Evolutionary conservation across 92 coral and sea anemone species (phyloP), one percentile per base, ranked within the genome.

Genomic region (Ricordea florida): DNA sequence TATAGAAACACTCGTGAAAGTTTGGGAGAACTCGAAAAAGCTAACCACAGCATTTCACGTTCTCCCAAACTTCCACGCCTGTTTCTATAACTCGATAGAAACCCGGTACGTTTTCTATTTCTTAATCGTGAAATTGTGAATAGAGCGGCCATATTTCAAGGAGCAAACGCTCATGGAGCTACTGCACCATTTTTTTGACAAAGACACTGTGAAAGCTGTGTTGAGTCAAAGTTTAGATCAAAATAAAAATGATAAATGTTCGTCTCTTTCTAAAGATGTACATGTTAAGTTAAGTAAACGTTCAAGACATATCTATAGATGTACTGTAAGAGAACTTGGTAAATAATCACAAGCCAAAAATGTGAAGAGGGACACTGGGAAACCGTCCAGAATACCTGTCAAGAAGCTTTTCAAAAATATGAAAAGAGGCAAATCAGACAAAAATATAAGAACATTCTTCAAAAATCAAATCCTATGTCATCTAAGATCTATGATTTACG

Each of bases 351-450:
- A 47, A 60, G 65, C 34, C 33, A 46, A 57, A 27, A 44, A 41
- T 60, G 29, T 38, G 40, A 24, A 53, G 16, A 57, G 85, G 51
- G 83, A 34, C 41, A 76, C n/a, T n/a, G n/a, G 83, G 42, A 74
- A 76, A 52, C 75, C 83, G 26, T 76, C 83, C 48, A 63, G 77
- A 60, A 36, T 79, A 55, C 64, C 69, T 33, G 62, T 79, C 26
- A 49, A 59, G 48, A 69, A 26, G 18, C 30, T 79, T 48, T 9
- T 79, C 36, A 59, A 24, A 79, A 42, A 36, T 32, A 21, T 79
- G 78, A 69, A 58, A 78, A 46, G 46, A 58, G 85, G 64, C 30
- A 36, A 58, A 30, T 22, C 43, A 29, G 85, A 68, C 60, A 56
- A 45, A 67, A 57, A 67, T 16, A 5, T 6, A 79, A 79, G 63